phyloP scores from a whole-genome alignment of 1,140 invertebrate species.

The Pantala flavescens region DNA sequence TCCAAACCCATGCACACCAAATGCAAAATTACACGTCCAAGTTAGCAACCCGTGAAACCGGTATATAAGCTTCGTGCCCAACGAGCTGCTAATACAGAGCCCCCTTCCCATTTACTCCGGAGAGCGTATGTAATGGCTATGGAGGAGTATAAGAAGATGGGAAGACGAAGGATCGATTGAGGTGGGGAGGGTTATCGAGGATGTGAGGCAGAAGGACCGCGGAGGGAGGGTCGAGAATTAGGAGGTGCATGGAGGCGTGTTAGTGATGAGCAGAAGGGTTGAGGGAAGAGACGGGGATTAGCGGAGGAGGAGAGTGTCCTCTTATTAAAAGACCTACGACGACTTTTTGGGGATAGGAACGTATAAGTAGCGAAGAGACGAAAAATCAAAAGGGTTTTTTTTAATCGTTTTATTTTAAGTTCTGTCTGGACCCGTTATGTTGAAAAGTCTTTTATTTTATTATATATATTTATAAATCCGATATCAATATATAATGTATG shows the following conservation, averaged over 20 bases:
- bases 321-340: too few relatives aligned
- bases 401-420: too few relatives aligned
- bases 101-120: neutral
- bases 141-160: neutral
- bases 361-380: too few relatives aligned
- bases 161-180: neutral
- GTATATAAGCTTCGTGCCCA: slow-evolving; percentile 17
- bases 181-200: neutral
- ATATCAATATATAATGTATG: too few relatives aligned
- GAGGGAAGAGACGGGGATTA: neutral
- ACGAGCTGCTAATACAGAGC: slow-evolving; percentile 16
- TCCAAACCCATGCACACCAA: slow-evolving; percentile 21
- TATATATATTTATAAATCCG: too few relatives aligned
- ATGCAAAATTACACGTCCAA: slow-evolving; percentile 32
- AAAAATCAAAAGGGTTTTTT: too few relatives aligned
- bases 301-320: neutral
- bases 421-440: too few relatives aligned
- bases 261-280: neutral
- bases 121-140: slow-evolving; percentile 5
- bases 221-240: slow-evolving; percentile 4
- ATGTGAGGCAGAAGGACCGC: neutral
- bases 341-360: too few relatives aligned
- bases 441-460: too few relatives aligned
- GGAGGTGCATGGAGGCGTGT: neutral
- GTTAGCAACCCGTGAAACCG: slow-evolving; percentile 29